Conservation (phyloP, 2,113 vertebrate genomes). For the Arothron firmamentum region DNA sequence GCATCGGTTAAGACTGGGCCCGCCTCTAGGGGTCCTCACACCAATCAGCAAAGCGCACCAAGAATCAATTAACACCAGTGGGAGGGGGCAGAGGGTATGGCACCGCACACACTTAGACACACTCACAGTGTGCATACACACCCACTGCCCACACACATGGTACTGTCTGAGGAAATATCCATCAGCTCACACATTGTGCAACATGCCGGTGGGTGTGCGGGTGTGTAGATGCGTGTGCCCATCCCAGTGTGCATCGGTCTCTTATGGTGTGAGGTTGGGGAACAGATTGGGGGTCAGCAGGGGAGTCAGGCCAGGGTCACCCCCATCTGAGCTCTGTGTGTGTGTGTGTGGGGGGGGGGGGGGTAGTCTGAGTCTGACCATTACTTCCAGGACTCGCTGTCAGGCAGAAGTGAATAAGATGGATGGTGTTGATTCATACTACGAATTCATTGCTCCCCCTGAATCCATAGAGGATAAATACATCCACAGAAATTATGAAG, state of each 20-base stretch:
- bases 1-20: slow-evolving; percentile 62
- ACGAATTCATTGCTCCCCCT: slow-evolving; percentile 64
- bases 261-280: slow-evolving; percentile 73
- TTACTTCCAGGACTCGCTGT: slow-evolving; percentile 42
- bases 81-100: slow-evolving; percentile 79
- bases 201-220: slow-evolving; percentile 53
- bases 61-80: slow-evolving; percentile 83
- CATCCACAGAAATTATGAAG: slow-evolving; percentile 67
- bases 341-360: too few species aligned
- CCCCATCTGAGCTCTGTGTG: slow-evolving; percentile 66
- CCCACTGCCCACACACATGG: slow-evolving; percentile 69
- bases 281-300: slow-evolving; percentile 80
- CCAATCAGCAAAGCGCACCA: slow-evolving; percentile 79
- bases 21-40: slow-evolving; percentile 81
- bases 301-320: slow-evolving; percentile 77
- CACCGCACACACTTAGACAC: slow-evolving; percentile 60
- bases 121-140: slow-evolving; percentile 44
- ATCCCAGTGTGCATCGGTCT: slow-evolving; percentile 64
- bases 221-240: slow-evolving; percentile 41
- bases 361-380: too few species aligned
- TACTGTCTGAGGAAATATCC: slow-evolving; percentile 77
- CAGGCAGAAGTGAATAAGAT: slow-evolving; percentile 68
- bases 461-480: slow-evolving; percentile 70
- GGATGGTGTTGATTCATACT: slow-evolving; percentile 71
- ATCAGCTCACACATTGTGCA: slow-evolving; percentile 61